Percentiles rank a stretch among this genome's conserved stretches.
Evolutionary conservation across 2,113 vertebrate species (phyloP).

Genomic region (Panthera leo): DNA sequence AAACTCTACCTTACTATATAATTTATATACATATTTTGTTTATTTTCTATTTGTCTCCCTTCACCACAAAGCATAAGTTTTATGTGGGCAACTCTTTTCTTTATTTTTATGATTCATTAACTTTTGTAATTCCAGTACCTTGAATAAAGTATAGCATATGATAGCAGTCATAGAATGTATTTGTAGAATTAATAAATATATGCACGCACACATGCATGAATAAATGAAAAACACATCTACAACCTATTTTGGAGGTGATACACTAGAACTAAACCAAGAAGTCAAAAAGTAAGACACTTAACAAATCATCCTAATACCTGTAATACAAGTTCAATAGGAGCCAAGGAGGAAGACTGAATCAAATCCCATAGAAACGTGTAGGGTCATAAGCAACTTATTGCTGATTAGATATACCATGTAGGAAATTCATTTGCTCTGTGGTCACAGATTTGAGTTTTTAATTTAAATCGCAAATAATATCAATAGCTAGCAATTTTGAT

Average conservation of each 20-base stretch:
- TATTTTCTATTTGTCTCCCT: background rate
- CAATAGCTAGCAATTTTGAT: background rate
- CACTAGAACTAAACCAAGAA: background rate
- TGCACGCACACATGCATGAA: background rate
- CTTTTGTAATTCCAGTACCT: background rate
- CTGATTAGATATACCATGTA: background rate
- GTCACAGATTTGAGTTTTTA: background rate
- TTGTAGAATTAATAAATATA: background rate
- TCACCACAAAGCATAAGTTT: background rate
- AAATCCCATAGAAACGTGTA: background rate
- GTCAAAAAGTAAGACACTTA: background rate
- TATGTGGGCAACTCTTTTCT: background rate
- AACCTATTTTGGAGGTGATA: background rate
- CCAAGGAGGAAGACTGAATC: background rate
- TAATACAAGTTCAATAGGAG: background rate
- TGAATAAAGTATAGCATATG: background rate
- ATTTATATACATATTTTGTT: background rate
- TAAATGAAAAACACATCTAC: background rate
- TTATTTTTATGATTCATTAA: background rate
- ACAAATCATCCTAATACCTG: background rate
- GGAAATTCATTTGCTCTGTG: background rate
- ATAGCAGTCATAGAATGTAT: background rate
- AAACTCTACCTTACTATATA: background rate
- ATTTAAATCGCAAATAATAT: background rate
- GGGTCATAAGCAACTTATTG: background rate